Evolutionary conservation across 2,888 invertebrate species (phyloP).

Genomic region (Ornithoptera priamus): DNA sequence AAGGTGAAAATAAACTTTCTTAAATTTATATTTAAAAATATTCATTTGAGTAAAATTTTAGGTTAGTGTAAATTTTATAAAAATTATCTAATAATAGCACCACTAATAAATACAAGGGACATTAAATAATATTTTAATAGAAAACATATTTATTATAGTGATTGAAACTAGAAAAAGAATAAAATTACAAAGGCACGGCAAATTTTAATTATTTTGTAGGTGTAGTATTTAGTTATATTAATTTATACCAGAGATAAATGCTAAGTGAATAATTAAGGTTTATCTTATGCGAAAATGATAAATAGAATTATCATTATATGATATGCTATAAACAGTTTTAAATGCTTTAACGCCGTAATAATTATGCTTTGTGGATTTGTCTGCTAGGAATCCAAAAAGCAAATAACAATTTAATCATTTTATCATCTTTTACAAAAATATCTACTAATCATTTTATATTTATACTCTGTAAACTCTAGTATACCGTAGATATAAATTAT

Average conservation of each 20-base stretch:
- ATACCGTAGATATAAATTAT: not conserved
- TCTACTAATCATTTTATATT: not conserved
- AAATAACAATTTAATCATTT: constrained; percentile 5
- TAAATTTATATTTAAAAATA: not conserved
- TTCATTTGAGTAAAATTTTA: too few species aligned
- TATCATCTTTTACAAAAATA: constrained; percentile 1
- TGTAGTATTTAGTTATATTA: not conserved
- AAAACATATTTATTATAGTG: too few species aligned
- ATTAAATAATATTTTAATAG: too few species aligned
- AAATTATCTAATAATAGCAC: too few species aligned
- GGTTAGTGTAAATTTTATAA: too few species aligned
- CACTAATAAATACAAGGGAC: too few species aligned
- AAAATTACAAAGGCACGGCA: not conserved
- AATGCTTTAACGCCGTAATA: not conserved
- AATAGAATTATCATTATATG: not conserved
- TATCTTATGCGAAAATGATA: not conserved
- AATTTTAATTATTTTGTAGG: not conserved
- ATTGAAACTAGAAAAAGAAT: not conserved
- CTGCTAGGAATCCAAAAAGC: constrained; percentile 8
- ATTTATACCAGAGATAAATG: not conserved
- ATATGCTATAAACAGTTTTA: not conserved
- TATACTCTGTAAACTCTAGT: not conserved
- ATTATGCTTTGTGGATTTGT: not conserved
- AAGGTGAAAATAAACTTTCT: not conserved
- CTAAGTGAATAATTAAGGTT: not conserved